Evolutionary conservation across 2,888 invertebrate genomes (phyloP).

Genomic region (Troglohyphantes excavatus): DNA sequence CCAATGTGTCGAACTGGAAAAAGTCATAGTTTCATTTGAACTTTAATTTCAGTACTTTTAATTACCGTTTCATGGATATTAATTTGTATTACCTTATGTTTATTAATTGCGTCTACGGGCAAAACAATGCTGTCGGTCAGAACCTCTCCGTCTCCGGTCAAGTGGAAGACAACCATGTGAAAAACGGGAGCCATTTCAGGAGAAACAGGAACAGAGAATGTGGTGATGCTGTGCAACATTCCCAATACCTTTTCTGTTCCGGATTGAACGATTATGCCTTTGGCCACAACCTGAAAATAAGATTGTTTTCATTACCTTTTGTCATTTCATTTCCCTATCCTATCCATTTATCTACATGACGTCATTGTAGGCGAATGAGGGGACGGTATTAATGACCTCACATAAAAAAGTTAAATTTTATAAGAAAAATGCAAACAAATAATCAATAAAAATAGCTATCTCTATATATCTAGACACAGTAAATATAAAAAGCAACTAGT

Average conservation of each 20-base stretch:
- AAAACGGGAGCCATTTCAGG: slow-evolving; percentile 85
- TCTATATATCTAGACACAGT: too few relatives aligned
- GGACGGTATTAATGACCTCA: background rate
- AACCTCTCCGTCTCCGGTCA: slow-evolving; percentile 84
- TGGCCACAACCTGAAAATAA: slow-evolving; percentile 83
- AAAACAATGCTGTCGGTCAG: slow-evolving; percentile 84
- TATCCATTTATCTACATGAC: too few relatives aligned
- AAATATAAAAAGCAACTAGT: too few relatives aligned
- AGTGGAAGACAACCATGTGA: slow-evolving; percentile 84
- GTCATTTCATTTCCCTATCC: too few relatives aligned
- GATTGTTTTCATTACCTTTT: slow-evolving; percentile 26
- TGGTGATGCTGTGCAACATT: slow-evolving; percentile 82
- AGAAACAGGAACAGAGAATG: slow-evolving; percentile 84
- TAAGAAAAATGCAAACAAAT: too few relatives aligned
- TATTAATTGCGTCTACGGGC: slow-evolving; percentile 84
- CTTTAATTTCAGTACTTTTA: too few relatives aligned
- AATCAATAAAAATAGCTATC: too few relatives aligned
- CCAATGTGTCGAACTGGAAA: too few relatives aligned
- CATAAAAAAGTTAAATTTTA: background rate
- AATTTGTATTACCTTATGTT: slow-evolving; percentile 74
- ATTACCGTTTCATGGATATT: too few relatives aligned
- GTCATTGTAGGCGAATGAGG: too few relatives aligned
- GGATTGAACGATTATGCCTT: slow-evolving; percentile 84
- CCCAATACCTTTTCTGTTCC: slow-evolving; percentile 82
- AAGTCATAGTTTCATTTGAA: too few relatives aligned